Conservation (phyloP, 2,888 invertebrate species). For the Pharmacophagus antenor region DNA sequence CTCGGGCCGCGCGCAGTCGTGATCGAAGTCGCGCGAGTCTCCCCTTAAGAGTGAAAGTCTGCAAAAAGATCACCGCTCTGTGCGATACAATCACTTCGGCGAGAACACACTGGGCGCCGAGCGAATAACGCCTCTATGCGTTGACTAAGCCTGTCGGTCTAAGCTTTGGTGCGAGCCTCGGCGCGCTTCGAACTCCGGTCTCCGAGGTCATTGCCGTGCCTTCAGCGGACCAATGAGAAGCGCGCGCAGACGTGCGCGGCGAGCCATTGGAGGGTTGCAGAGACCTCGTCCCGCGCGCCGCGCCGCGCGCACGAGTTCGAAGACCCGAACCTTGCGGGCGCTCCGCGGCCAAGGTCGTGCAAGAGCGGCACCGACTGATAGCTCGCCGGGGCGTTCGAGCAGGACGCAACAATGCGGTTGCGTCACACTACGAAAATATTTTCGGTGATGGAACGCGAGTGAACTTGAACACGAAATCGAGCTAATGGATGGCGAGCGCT, state of each 20-base stretch:
- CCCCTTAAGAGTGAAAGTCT: conserved; percentile 82
- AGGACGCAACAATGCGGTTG: conserved; percentile 69
- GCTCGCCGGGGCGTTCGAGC: conserved; percentile 58
- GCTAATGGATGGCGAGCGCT: conserved; percentile 71
- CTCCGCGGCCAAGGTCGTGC: conserved; percentile 89
- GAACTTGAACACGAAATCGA: conserved; percentile 78
- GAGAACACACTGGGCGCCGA: conserved; percentile 56
- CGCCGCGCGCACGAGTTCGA: conserved; percentile 82
- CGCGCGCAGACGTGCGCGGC: conserved; percentile 72
- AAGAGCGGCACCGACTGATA: conserved; percentile 73
- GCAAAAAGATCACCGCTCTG: conserved; percentile 77
- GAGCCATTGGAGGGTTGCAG: conserved; percentile 67
- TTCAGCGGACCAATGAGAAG: conserved; percentile 71
- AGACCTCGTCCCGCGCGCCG: conserved; percentile 66
- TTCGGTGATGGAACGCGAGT: conserved; percentile 79
- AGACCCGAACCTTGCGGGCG: conserved; percentile 93
- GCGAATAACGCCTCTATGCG: conserved; percentile 77
- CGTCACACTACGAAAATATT: conserved; percentile 80
- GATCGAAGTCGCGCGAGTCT: conserved; percentile 63
- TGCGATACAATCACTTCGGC: conserved; percentile 78
- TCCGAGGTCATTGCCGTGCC: conserved; percentile 92
- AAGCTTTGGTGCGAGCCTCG: conserved; percentile 82
- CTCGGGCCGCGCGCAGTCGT: conserved; percentile 67
- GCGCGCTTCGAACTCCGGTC: conserved; percentile 89
- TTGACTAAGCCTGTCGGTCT: conserved; percentile 76